A percentile compares a stretch with the other conserved stretches of the same genome.
These are phyloP conservation scores for Drosophila tristis DNA, from an alignment of 1,140 invertebrate genomes.

Conservation along the genomic window DNA sequence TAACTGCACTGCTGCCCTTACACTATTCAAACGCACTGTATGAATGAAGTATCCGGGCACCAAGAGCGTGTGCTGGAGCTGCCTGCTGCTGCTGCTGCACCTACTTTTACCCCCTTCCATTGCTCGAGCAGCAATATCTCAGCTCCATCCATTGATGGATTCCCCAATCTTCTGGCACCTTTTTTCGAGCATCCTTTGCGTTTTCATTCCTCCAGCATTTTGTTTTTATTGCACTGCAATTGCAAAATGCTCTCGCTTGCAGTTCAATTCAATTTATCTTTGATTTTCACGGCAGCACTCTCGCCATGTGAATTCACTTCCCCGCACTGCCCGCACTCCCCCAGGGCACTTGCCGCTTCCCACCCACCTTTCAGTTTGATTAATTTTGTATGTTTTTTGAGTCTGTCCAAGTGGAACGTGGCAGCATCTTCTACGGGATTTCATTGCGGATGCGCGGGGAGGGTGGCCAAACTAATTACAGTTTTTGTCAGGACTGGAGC, in stretches of 20 bases:
- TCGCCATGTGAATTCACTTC: slow-evolving; percentile 9
- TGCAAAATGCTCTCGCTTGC: slow-evolving; percentile 56
- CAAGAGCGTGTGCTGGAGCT: no score
- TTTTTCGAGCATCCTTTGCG: background rate
- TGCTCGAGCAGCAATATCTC: background rate
- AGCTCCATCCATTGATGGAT: slow-evolving; percentile 11
- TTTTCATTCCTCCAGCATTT: slow-evolving; percentile 27
- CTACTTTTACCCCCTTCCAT: no score
- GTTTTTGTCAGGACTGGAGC: slow-evolving; percentile 3
- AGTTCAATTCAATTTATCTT: slow-evolving; percentile 79
- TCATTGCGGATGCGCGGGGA: slow-evolving; percentile 2
- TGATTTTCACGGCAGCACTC: slow-evolving; percentile 53
- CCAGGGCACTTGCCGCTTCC: background rate
- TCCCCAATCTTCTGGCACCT: background rate
- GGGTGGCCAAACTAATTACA: slow-evolving; percentile 50
- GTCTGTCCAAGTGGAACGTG: slow-evolving; percentile 21
- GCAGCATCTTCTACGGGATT: slow-evolving; percentile 31
- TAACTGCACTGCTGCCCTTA: no score
- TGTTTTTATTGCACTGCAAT: slow-evolving; percentile 72
- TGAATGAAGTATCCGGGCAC: no score
- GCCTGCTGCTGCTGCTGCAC: no score
- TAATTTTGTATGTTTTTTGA: slow-evolving; percentile 67
- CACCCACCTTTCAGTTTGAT: slow-evolving; percentile 47
- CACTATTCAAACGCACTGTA: no score
- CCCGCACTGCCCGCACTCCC: background rate